A percentile compares a stretch with the other conserved stretches of the same genome.
phyloP scores from a whole-genome alignment of 2,113 vertebrate species.

The Sisor rabdophorus region DNA sequence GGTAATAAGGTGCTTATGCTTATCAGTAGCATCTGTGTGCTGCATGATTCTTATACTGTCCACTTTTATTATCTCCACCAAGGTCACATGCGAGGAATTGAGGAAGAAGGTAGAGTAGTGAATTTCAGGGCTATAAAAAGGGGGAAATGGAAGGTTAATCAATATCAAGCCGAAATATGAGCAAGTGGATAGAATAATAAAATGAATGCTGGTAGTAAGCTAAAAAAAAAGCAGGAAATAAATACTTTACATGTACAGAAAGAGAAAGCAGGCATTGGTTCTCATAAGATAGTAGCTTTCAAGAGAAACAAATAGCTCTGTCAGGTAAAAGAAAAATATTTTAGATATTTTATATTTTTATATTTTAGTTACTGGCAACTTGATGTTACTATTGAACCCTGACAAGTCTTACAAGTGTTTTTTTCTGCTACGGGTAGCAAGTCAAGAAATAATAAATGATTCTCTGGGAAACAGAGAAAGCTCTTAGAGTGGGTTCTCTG shows the following conservation, averaged over 20 bases:
- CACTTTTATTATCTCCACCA: constrained; percentile 30
- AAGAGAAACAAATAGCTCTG: background rate
- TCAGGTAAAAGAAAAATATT: background rate
- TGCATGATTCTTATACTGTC: constrained; percentile 21
- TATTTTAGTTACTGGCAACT: background rate
- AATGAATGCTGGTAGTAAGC: background rate
- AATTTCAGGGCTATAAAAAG: background rate
- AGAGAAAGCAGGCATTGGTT: background rate
- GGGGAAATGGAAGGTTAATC: background rate
- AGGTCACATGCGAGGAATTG: constrained; percentile 2
- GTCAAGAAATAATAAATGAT: background rate
- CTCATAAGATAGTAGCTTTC: background rate
- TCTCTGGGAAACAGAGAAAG: background rate
- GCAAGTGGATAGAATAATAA: background rate
- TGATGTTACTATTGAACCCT: background rate
- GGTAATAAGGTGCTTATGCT: constrained; percentile 20
- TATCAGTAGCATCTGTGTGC: constrained; percentile 29
- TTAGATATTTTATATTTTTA: too few species aligned
- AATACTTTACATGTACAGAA: too few species aligned
- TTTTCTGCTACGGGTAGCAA: background rate
- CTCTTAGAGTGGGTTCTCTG: background rate
- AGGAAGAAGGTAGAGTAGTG: background rate
- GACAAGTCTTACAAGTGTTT: too few species aligned
- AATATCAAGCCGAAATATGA: background rate
- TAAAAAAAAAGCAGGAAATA: background rate